A percentile compares a stretch with the other conserved stretches of the same genome.
These are phyloP conservation scores for Leucania comma DNA, from an alignment of 2,888 invertebrate species.

Conservation along the genomic window DNA sequence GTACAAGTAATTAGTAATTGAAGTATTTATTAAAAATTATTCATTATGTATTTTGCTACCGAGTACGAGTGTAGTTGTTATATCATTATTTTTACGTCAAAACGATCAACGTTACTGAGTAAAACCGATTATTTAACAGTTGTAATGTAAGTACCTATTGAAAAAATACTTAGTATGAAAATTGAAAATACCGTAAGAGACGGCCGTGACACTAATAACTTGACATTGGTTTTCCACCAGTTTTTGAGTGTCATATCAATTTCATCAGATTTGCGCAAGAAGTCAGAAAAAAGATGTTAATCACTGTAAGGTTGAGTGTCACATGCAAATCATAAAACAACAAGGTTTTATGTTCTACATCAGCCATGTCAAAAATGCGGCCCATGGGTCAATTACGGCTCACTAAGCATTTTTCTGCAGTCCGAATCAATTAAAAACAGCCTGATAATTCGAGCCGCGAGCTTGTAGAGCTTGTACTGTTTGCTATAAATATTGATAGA, in stretches of 20 bases:
- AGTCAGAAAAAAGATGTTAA: not conserved
- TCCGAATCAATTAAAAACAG: no score
- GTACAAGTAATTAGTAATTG: no score
- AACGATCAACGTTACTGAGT: conserved; percentile 8
- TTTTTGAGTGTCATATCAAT: not conserved
- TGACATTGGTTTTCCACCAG: conserved; percentile 2
- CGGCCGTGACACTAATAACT: conserved; percentile 21
- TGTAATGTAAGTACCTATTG: not conserved
- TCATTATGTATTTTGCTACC: conserved; percentile 4
- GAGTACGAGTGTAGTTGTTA: conserved; percentile 2
- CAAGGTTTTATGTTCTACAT: not conserved
- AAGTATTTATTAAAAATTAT: conserved; percentile 19
- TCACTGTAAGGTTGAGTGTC: not conserved
- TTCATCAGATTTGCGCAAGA: not conserved
- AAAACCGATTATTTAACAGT: not conserved
- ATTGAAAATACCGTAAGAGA: not conserved
- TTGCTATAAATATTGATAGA: no score
- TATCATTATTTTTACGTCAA: conserved; percentile 16
- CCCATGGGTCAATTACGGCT: no score
- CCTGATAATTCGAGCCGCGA: no score
- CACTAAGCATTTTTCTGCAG: no score
- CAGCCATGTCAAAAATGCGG: no score
- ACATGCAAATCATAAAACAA: not conserved
- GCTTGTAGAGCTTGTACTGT: no score
- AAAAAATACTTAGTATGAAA: conserved; percentile 14